Evolutionary conservation across 1,140 invertebrate species (phyloP).

Genomic region (Ooceraea biroi): DNA sequence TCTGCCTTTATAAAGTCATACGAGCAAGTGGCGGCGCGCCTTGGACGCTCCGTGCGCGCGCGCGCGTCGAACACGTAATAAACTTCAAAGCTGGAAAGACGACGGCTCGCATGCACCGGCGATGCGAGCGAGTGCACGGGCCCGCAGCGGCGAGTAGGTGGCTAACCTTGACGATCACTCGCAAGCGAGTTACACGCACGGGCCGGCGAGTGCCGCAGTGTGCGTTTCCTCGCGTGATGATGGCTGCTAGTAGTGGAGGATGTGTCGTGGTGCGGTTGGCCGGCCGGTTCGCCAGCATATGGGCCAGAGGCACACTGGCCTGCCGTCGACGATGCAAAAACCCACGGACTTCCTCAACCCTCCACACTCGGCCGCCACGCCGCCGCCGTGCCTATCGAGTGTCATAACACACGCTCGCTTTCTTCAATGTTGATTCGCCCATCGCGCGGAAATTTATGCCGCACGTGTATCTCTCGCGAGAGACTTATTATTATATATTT

Average conservation of each 20-base stretch:
- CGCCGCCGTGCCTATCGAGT: constrained; percentile 12
- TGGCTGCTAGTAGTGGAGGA: constrained; percentile 12
- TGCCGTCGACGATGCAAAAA: constrained; percentile 54
- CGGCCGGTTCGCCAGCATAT: constrained; percentile 62
- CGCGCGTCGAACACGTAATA: constrained; percentile 52
- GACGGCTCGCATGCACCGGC: constrained; percentile 64
- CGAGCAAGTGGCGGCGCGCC: constrained; percentile 7
- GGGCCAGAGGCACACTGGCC: constrained; percentile 62
- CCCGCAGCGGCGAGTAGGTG: constrained; percentile 76
- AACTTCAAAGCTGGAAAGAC: constrained; percentile 71
- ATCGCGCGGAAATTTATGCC: too few relatives aligned
- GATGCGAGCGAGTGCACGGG: constrained; percentile 61
- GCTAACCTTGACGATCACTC: constrained; percentile 82
- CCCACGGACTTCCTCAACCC: constrained; percentile 57
- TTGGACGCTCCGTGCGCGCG: constrained; percentile 29
- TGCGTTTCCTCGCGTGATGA: constrained; percentile 54
- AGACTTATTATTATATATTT: too few relatives aligned
- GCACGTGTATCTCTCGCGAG: too few relatives aligned
- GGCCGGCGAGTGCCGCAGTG: constrained; percentile 21
- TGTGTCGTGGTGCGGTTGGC: constrained; percentile 22
- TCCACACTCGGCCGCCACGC: not conserved
- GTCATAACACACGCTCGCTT: constrained; percentile 40
- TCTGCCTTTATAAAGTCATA: constrained; percentile 54
- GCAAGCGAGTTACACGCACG: constrained; percentile 55
- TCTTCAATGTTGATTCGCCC: not conserved